Conservation (phyloP, 2,888 invertebrate species). For the Drosophila rellima region DNA sequence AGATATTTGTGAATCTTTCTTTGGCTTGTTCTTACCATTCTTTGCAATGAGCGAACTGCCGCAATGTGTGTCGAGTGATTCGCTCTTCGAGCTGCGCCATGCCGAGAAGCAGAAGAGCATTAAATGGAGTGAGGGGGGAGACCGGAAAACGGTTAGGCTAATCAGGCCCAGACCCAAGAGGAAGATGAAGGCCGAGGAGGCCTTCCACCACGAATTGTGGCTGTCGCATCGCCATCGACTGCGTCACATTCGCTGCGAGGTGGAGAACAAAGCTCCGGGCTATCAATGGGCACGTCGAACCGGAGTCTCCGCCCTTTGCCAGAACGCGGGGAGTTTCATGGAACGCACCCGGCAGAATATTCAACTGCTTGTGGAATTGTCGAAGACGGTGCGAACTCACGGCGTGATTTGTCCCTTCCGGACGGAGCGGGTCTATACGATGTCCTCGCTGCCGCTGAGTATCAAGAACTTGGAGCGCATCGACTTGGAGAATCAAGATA, state of each 20-base stretch:
- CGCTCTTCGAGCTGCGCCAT: background rate
- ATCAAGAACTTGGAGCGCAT: conserved; percentile 37
- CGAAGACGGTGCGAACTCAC: conserved; percentile 63
- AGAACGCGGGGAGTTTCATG: conserved; percentile 55
- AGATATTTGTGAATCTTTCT: background rate
- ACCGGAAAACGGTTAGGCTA: no score
- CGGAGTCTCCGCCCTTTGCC: conserved; percentile 36
- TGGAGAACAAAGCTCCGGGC: conserved; percentile 1
- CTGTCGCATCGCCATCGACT: background rate
- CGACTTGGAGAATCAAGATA: conserved; percentile 48
- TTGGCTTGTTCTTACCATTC: background rate
- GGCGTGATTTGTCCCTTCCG: conserved; percentile 58
- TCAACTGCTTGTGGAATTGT: conserved; percentile 56
- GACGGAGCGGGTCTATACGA: conserved; percentile 26
- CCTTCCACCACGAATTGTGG: background rate
- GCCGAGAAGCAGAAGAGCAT: background rate
- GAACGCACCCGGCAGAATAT: conserved; percentile 58
- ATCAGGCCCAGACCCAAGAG: background rate
- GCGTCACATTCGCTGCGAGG: background rate
- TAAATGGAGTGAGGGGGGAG: background rate
- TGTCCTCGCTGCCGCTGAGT: conserved; percentile 35
- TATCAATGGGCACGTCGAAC: conserved; percentile 8
- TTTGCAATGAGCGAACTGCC: conserved; percentile 1
- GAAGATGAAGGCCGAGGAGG: background rate
- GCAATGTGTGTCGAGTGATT: conserved; percentile 9